Conservation (phyloP, 2,888 invertebrate species). For the Priocnemis perturbator region DNA sequence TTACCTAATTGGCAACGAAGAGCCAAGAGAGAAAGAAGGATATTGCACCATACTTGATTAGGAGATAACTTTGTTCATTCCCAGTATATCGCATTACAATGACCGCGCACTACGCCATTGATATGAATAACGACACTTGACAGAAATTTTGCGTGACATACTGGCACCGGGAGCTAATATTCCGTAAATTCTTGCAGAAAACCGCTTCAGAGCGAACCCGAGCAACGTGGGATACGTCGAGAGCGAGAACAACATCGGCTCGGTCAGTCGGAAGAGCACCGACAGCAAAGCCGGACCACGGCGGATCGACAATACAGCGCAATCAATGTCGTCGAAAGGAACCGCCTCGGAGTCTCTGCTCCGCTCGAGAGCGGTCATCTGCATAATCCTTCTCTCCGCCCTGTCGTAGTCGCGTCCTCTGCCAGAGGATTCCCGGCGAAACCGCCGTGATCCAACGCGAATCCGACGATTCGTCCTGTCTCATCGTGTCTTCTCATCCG, state of each 20-base stretch:
- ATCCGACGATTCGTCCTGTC: conserved; percentile 31
- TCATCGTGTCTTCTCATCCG: conserved; percentile 43
- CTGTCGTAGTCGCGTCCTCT: conserved; percentile 54
- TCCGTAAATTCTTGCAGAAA: conserved; percentile 33
- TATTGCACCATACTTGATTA: too few species aligned
- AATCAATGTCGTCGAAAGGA: conserved; percentile 68
- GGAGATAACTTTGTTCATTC: too few species aligned
- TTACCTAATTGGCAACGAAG: too few species aligned
- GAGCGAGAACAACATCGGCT: conserved; percentile 31
- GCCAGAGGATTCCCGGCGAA: conserved; percentile 18
- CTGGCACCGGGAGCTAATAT: neutral
- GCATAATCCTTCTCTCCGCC: conserved; percentile 51
- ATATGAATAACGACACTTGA: too few species aligned
- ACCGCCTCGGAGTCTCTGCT: conserved; percentile 41
- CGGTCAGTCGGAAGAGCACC: conserved; percentile 41
- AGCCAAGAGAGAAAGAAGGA: too few species aligned
- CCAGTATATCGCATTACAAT: too few species aligned
- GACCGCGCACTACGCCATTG: too few species aligned
- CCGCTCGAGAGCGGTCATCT: conserved; percentile 43
- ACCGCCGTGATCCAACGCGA: neutral
- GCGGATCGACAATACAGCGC: conserved; percentile 66
- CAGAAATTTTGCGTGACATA: too few species aligned
- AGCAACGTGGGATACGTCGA: conserved; percentile 43
- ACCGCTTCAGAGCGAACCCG: conserved; percentile 25
- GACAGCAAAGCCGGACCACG: conserved; percentile 52